Evolutionary conservation across 2,888 invertebrate species (phyloP), one percentile per base, ranked within the genome.

Genomic region (Leucozona laternaria): DNA sequence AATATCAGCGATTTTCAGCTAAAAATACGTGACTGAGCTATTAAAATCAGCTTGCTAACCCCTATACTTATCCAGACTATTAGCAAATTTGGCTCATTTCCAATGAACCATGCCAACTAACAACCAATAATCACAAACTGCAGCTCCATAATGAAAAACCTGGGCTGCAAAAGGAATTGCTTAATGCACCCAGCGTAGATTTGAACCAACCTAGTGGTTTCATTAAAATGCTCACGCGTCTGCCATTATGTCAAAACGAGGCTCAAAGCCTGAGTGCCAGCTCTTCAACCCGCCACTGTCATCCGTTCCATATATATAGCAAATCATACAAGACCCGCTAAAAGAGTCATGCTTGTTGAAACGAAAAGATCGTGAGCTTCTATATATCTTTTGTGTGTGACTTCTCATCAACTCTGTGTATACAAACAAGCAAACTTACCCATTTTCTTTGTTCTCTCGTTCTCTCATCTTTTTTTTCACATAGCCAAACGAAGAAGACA

Each of bases 401-500:
- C 50, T 68, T 17, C 22, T 34, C 31, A 13, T 31, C 31, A 17
- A 4, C 4, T 20, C 10, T 6, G 10, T 55, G 17, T 20, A 11
- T 7, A 28, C 5, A 31, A 75, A 40, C 53, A 31, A 15, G 5
- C 17, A 48, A 45, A 20, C 55, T 45, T 64, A 55, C 20, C 15
- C 37, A 34, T 66, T 53, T 34, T 66, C 22, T 60, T 58, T 57
- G 53, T 48, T 66, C 25, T 73, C 22, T 40, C 31, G 45, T 45
- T 17, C 15, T 2, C 75, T 37, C 45, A 15, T 17, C 20, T 2
- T 79, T 28, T 62, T 17, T 17, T 45, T 20, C 45, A n/a, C 64
- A 72, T 66, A 92, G 92, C 92, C 53, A 92, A 92, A 89, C 91
- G 92, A 58, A 89, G 92, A 88, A 90, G 92, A 87, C 68, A 91